Percentiles rank a stretch among this genome's conserved stretches.
phyloP scores from a whole-genome alignment of 2,113 vertebrate species.

The Pao palembangensis region DNA sequence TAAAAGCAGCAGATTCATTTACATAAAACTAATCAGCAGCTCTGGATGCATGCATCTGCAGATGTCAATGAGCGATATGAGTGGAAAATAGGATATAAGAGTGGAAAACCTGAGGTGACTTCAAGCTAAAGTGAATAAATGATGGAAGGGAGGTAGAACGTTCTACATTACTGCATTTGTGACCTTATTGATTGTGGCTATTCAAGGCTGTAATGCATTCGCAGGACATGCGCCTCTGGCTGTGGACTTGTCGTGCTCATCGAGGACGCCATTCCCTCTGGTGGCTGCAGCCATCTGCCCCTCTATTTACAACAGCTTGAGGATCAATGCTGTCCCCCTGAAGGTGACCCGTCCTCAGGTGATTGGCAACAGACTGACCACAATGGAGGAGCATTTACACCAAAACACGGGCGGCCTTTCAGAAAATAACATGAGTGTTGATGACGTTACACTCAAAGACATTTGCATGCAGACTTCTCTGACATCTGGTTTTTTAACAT shows the following conservation, averaged over 20 bases:
- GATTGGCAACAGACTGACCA: not conserved
- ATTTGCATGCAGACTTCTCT: too few relatives aligned
- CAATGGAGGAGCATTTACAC: not conserved
- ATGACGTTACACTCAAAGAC: too few relatives aligned
- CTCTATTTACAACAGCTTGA: conserved; percentile 14
- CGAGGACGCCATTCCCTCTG: conserved; percentile 25
- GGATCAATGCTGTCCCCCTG: conserved; percentile 1
- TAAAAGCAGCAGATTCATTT: conserved; percentile 8
- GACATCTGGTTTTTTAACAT: too few relatives aligned
- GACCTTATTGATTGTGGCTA: conserved; percentile 3
- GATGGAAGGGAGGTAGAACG: too few relatives aligned
- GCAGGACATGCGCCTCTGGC: conserved; percentile 17
- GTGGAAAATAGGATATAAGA: too few relatives aligned
- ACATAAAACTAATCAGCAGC: conserved; percentile 2
- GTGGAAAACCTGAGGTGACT: not conserved
- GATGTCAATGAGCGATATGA: not conserved
- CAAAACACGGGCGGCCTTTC: too few relatives aligned
- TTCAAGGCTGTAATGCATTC: conserved; percentile 24
- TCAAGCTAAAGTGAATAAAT: conserved; percentile 1
- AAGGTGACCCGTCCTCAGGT: conserved; percentile 10
- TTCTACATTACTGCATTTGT: not conserved
- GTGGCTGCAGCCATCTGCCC: conserved; percentile 48
- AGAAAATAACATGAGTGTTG: too few relatives aligned
- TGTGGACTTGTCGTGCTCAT: conserved; percentile 5
- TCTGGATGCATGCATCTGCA: not conserved